Percentiles rank a stretch among this genome's conserved stretches.
Conservation (phyloP, 2,113 vertebrate genomes). For the Candoia aspera region DNA sequence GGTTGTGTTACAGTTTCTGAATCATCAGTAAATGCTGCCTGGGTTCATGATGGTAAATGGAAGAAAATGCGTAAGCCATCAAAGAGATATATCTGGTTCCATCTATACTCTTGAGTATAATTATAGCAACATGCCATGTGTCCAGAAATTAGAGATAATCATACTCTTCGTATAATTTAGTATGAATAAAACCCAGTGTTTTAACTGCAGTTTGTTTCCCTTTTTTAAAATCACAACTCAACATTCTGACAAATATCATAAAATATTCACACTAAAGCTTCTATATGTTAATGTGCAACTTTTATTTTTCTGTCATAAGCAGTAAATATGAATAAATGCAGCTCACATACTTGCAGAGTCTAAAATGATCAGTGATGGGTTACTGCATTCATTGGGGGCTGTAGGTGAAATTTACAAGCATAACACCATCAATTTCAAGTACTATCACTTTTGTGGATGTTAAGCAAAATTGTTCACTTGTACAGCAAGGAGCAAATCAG, state of each 20-base stretch:
- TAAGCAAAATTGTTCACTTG: not conserved
- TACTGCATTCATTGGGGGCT: slow-evolving; percentile 25
- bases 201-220: slow-evolving; percentile 34
- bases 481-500: not conserved
- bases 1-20: not conserved
- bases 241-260: slow-evolving; percentile 26
- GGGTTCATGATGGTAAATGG: slow-evolving; percentile 7
- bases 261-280: slow-evolving; percentile 28
- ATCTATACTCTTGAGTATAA: slow-evolving; percentile 32
- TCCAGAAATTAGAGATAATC: slow-evolving; percentile 38
- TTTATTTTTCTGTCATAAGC: slow-evolving; percentile 41
- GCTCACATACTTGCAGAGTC: slow-evolving; percentile 20
- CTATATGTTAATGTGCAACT: slow-evolving; percentile 34
- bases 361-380: slow-evolving; percentile 26
- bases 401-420: slow-evolving; percentile 14
- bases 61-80: slow-evolving; percentile 28
- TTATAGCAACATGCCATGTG: slow-evolving; percentile 6
- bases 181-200: slow-evolving; percentile 16
- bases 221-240: slow-evolving; percentile 35
- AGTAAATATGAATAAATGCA: slow-evolving; percentile 20
- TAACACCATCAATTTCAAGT: slow-evolving; percentile 3
- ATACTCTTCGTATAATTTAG: slow-evolving; percentile 30
- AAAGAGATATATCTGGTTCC: slow-evolving; percentile 32
- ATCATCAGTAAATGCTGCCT: not conserved
- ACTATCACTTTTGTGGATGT: slow-evolving; percentile 1